Conservation (phyloP, 2,113 vertebrate genomes). For the Emydocephalus ijimae region DNA sequence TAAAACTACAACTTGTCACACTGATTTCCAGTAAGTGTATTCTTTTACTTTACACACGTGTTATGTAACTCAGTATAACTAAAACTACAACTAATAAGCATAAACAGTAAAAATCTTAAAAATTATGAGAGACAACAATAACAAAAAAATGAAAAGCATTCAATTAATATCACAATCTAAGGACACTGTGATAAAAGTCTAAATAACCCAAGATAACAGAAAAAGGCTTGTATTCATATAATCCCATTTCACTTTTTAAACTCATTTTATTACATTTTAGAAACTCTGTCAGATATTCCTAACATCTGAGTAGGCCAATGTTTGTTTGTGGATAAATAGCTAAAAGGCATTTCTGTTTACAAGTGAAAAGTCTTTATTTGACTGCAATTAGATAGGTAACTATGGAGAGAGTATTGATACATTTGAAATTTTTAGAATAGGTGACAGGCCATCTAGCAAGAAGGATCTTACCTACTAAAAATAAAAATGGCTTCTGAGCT, state of each 20-base stretch:
- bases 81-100: background rate
- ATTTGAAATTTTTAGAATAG: background rate
- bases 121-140: background rate
- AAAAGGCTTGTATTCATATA: background rate
- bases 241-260: background rate
- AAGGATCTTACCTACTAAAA: background rate
- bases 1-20: background rate
- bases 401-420: background rate
- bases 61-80: background rate
- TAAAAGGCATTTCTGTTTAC: background rate
- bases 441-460: background rate
- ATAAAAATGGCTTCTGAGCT: background rate
- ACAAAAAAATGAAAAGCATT: background rate
- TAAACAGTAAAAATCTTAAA: background rate
- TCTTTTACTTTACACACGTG: background rate
- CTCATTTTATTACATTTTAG: background rate
- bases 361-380: background rate
- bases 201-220: background rate
- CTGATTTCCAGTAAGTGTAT: background rate
- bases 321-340: background rate
- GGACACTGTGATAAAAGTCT: background rate
- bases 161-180: background rate
- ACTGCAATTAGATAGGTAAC: background rate
- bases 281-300: background rate
- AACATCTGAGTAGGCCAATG: background rate